Conservation (phyloP, 2,797 vertebrate genomes). For the Amniataba percoides region DNA sequence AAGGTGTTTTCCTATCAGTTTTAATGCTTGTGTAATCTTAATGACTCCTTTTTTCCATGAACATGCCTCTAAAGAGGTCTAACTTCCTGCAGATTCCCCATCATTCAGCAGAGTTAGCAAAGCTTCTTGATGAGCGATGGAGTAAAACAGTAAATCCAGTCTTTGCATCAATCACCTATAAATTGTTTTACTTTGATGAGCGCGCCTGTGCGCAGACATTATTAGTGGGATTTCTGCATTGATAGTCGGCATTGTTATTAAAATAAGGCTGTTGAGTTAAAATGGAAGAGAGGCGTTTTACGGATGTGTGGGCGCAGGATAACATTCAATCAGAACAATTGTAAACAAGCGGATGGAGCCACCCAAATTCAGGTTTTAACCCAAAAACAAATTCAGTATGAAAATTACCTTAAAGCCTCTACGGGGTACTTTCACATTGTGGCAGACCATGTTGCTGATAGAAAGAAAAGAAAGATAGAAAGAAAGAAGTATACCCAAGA, state of each 20-base stretch:
- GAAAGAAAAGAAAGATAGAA: background rate
- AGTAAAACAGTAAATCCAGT: background rate
- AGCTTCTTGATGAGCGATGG: background rate
- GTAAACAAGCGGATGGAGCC: slow-evolving; percentile 2
- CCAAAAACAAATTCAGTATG: background rate
- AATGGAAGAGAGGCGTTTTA: background rate
- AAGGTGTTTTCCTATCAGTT: too few relatives aligned
- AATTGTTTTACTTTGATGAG: background rate
- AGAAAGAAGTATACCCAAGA: background rate
- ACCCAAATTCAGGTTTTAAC: slow-evolving; percentile 4
- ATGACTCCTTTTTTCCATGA: background rate
- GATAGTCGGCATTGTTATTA: background rate
- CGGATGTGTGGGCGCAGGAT: slow-evolving; percentile 1
- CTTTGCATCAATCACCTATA: background rate
- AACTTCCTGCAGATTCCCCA: background rate
- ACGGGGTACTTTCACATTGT: background rate
- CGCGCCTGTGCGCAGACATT: background rate
- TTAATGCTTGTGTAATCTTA: background rate
- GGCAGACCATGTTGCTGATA: background rate
- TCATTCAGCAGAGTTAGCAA: background rate
- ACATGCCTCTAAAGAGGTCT: background rate
- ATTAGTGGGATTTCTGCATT: background rate
- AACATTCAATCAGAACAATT: slow-evolving; percentile 10
- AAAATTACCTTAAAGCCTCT: slow-evolving; percentile 4
- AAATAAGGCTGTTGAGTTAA: slow-evolving; percentile 3